Base-by-base conservation (phyloP, 2,113 vertebrate genomes). In the Albula glossodonta region DNA sequence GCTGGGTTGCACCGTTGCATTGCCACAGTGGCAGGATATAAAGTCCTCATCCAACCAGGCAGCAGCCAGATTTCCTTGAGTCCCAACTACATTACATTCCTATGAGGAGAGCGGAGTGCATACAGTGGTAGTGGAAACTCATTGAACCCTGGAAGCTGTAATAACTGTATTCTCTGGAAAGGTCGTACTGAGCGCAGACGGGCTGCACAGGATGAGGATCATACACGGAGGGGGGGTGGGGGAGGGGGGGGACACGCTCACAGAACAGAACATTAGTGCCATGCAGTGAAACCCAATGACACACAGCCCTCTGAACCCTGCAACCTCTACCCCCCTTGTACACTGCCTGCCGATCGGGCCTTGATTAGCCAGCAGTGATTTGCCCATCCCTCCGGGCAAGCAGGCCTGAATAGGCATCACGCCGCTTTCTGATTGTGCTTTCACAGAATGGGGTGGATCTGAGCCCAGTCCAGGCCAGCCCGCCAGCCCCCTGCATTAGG, bases 321-420 rank as follows among this genome's bases (percentile, higher is more conserved):
- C 31, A 41, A 93, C 56, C 83, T 25, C 22, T 31, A 25, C 41
- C 70, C 13, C 41, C 31, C 53, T 88, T 77, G 17, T 17, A 12
- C 49, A 87, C 78, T 81, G 80, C 82, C 86, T 4, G 93, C 91
- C 92, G 94, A 95, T 95, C 94, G 96, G 85, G 92, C 86, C 66
- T 93, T 93, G 94, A 95, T 96, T 95, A 96, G 91, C 90, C 88
- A 77, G 88, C 89, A 90, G 84, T 95, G 93, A 94, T 93, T 92
- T 88, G 90, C 92, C 95, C 93, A 94, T 95, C 92, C 92, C 93
- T 92, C 92, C 94, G 93, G 94, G 83, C 91, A 88, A 94, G 89
- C 91, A 93, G 90, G 94, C 95, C 94, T 94, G 95, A 96, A 93
- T 3, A 79, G 86, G 92, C 91, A 94, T 94, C 93, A 90, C 87